These are phyloP conservation scores for Caenorhabditis zanzibari DNA, from an alignment of 2,888 invertebrate species.

Conservation along the genomic window DNA sequence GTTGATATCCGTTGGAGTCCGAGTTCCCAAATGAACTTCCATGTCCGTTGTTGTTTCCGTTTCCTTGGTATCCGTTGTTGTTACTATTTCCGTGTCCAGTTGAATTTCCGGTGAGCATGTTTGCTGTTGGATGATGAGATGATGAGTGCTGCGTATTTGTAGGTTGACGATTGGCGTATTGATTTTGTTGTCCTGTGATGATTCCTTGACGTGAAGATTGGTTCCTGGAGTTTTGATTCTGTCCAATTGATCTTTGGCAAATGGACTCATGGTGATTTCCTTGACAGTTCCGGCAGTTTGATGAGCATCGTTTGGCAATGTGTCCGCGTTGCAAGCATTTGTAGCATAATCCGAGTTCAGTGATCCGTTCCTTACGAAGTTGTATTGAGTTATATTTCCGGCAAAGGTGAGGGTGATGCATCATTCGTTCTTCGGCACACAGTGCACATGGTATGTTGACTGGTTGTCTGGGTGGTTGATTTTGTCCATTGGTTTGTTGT, in stretches of 20 bases:
- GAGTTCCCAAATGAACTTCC: no score
- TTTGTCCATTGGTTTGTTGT: not conserved
- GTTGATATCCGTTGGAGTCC: constrained; percentile 2
- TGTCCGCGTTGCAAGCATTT: not conserved
- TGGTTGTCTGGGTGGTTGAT: not conserved
- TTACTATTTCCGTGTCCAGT: not conserved
- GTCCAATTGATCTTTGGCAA: constrained; percentile 2
- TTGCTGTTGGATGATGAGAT: not conserved
- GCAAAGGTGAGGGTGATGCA: constrained; percentile 8
- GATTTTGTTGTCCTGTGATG: not conserved
- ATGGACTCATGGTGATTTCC: constrained; percentile 5
- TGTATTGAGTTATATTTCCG: not conserved
- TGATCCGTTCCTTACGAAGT: not conserved
- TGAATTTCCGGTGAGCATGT: constrained; percentile 3
- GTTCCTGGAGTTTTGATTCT: not conserved
- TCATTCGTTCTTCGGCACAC: constrained; percentile 25
- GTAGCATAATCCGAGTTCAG: constrained; percentile 11
- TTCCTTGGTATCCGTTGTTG: not conserved
- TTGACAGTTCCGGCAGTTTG: not conserved
- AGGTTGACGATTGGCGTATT: not conserved
- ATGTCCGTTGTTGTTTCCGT: not conserved
- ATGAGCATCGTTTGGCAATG: not conserved
- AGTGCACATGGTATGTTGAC: not conserved
- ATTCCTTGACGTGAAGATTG: not conserved
- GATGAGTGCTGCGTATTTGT: not conserved